Base-by-base conservation (phyloP, 2,113 vertebrate genomes). In the Erinaceus europaeus region DNA sequence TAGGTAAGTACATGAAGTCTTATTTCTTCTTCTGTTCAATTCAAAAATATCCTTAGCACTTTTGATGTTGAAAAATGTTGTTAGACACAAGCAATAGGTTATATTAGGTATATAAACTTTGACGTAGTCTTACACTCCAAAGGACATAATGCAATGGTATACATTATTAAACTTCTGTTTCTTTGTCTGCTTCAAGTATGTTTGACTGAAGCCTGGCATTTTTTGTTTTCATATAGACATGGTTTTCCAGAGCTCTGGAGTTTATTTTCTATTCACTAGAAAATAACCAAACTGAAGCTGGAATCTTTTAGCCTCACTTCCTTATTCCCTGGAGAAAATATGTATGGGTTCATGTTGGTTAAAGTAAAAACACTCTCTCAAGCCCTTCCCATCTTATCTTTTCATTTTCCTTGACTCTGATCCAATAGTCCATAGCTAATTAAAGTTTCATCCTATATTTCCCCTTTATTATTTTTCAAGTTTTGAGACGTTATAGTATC, bases 261-360 rank as follows among this genome's bases (percentile, higher is more conserved):
- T 68, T 52, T 76, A 44, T 64, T 84, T 74, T 9, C 36, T 38
- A 77, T 75, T 90, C 48, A 69, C 40, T 48, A 71, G 83, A 92
- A n/a, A 15, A 46, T 86, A 29, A 21, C 68, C 6, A 38, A 36
- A 53, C 12, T 52, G 15, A n/a, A 20, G 4, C 5, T 83, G 3
- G 27, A 74, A 53, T 81, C 1, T 34, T 10, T 42, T 46, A 50
- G 25, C 21, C 34, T 74, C 57, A 64, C 11, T 68, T 62, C 17
- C 10, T 87, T 68, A 84, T 55, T 61, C 32, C 7, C 13, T 27
- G 48, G 1, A 44, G 21, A 44, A 79, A 48, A 57, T 40, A 25
- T 8, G 20, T n/a, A 48, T 25, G 55, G 3, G 20, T 11, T 15
- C 36, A 3, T 59, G 82, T 79, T 69, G 6, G 55, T 29, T 61